phyloP scores from a whole-genome alignment of 2,113 vertebrate species.

The Puntigrus tetrazona region DNA sequence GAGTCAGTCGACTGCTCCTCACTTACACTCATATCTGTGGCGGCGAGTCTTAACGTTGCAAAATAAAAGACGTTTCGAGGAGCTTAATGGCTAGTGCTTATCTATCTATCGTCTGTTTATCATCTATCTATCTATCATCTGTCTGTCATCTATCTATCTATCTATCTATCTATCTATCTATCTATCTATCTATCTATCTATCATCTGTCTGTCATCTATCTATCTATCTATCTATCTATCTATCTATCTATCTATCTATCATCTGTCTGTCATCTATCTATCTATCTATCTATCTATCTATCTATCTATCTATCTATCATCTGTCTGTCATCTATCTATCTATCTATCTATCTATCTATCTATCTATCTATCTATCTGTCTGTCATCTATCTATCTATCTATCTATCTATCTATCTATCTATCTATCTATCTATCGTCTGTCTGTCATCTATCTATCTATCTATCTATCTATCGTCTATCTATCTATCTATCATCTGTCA shows the following conservation, averaged over 20 bases:
- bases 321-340: not conserved
- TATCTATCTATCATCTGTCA: no score
- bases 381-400: no score
- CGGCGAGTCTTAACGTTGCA: not conserved
- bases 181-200: no score
- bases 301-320: no score
- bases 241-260: not conserved
- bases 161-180: no score
- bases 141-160: not conserved
- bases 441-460: not conserved
- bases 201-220: not conserved
- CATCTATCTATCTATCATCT: not conserved
- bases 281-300: no score
- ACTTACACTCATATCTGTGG: conserved; percentile 3
- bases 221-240: not conserved
- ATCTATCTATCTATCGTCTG: no score
- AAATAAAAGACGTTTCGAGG: not conserved
- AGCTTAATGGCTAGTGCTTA: no score
- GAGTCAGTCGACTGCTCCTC: conserved; percentile 10
- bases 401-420: no score
- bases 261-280: no score
- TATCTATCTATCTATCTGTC: no score
- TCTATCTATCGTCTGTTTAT: not conserved
- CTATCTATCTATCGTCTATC: not conserved
- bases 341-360: not conserved